Conservation (phyloP, 2,888 invertebrate genomes). For the Drosophila paucipuncta region DNA sequence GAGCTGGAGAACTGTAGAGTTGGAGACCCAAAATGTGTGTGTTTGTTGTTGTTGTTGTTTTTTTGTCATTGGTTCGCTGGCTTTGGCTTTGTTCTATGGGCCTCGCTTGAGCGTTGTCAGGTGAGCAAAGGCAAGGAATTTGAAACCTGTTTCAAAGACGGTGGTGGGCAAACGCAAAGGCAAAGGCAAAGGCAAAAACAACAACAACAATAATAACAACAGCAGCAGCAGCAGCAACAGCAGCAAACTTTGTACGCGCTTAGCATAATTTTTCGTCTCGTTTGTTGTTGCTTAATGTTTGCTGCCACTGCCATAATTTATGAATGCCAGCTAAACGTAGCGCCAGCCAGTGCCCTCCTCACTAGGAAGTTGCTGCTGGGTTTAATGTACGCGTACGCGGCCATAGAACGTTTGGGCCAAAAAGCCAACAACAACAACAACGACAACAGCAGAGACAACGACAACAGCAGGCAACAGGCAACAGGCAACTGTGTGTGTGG, state of each 20-base stretch:
- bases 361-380: conserved; percentile 67
- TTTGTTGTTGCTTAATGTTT: conserved; percentile 46
- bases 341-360: conserved; percentile 74
- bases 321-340: conserved; percentile 70
- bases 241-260: conserved; percentile 67
- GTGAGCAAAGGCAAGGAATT: conserved; percentile 74
- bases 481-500: neutral
- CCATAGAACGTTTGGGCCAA: conserved; percentile 61
- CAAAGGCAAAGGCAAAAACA: neutral
- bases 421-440: conserved; percentile 18
- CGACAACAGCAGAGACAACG: neutral
- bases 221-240: conserved; percentile 22
- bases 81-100: conserved; percentile 44
- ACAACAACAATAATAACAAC: conserved; percentile 11
- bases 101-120: conserved; percentile 42
- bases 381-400: conserved; percentile 63
- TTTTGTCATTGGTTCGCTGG: conserved; percentile 54
- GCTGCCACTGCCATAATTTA: conserved; percentile 66
- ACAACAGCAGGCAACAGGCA: neutral
- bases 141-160: conserved; percentile 74
- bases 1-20: conserved; percentile 4
- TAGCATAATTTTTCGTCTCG: conserved; percentile 66
- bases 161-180: neutral
- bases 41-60: neutral
- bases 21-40: conserved; percentile 36